Evolutionary conservation across 2,797 vertebrate species (phyloP), one percentile per base, ranked within the genome.

Genomic region (Acanthurus leucopareius): DNA sequence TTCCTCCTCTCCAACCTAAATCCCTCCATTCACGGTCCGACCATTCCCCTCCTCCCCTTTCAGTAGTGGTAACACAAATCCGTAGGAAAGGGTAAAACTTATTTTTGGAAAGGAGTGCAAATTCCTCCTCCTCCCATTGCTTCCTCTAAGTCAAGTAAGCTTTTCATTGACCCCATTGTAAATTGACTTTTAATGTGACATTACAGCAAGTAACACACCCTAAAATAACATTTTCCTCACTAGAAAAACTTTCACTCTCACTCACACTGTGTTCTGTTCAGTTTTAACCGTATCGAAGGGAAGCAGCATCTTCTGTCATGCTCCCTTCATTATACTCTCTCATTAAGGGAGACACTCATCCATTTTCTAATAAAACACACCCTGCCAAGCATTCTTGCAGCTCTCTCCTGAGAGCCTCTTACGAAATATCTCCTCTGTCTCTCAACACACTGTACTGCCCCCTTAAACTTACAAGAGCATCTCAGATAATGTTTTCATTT

Each of bases 151-250:
- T 93, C 88, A 91, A 95, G 93, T 86, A 91, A 93, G 93, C 91
- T 95, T 94, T 94, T 94, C 92, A 93, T 93, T 94, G 92, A 94
- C 93, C 93, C 93, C 86, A 94, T 93, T 94, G 93, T 93, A 93
- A 93, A 93, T 92, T 82, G 87, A 87, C 84, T 92, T 95, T 94
- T 94, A 95, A 94, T 93, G 88, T 88, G 91, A 93, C 93, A 92
- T 91, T 94, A 93, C 80, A 69, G 87, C 80, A 69, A 90, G 93
- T 80, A 93, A 92, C 91, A 93, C 93, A 84, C 91, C 92, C 93
- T 91, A 81, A 91, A 92, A 93, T 70, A 93, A 89, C 85, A 88
- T 88, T 91, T 77, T 61, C 76, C 83, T 76, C 82, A 58, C n/a
- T 59, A 80, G 77, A 86, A 83, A 90, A 90, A 90, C 75, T 75